Percentiles rank a stretch among this genome's conserved stretches.
phyloP scores from a whole-genome alignment of 2,797 vertebrate genomes.

The Lutra lutra region DNA sequence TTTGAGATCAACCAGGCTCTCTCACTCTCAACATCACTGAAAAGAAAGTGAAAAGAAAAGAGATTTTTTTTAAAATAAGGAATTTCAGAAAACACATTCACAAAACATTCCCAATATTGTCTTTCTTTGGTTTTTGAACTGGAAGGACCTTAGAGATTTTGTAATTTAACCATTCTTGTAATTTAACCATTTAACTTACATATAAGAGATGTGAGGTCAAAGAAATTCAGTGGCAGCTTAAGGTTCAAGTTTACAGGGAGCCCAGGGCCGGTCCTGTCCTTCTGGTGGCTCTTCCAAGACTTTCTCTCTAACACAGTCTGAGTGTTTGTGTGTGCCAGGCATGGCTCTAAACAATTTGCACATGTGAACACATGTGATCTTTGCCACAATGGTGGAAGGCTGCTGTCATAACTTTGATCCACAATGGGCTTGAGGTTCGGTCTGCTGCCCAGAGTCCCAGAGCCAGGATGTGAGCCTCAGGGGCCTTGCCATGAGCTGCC shows the following conservation, averaged over 20 bases:
- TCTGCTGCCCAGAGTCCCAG: not conserved
- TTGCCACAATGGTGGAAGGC: not conserved
- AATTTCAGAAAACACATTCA: not conserved
- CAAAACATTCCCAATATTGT: not conserved
- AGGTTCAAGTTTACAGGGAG: not conserved
- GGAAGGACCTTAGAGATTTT: not conserved
- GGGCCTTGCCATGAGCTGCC: not conserved
- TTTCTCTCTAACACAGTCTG: not conserved
- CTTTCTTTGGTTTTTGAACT: not conserved
- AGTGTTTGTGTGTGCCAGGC: not conserved
- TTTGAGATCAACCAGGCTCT: not conserved
- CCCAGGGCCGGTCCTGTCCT: rapidly evolving
- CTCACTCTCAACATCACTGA: not conserved
- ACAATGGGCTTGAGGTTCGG: not conserved
- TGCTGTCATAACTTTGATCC: not conserved
- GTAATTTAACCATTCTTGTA: not conserved
- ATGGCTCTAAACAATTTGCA: not conserved
- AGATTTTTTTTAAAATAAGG: not conserved
- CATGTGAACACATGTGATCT: not conserved
- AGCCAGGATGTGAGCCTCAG: not conserved
- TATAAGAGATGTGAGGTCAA: not conserved
- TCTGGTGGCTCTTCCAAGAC: rapidly evolving
- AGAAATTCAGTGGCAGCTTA: not conserved
- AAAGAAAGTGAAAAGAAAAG: not conserved
- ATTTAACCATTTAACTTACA: not conserved